These are phyloP conservation scores for Pogona vitticeps DNA, from an alignment of 2,113 vertebrate genomes.

Conservation along the genomic window DNA sequence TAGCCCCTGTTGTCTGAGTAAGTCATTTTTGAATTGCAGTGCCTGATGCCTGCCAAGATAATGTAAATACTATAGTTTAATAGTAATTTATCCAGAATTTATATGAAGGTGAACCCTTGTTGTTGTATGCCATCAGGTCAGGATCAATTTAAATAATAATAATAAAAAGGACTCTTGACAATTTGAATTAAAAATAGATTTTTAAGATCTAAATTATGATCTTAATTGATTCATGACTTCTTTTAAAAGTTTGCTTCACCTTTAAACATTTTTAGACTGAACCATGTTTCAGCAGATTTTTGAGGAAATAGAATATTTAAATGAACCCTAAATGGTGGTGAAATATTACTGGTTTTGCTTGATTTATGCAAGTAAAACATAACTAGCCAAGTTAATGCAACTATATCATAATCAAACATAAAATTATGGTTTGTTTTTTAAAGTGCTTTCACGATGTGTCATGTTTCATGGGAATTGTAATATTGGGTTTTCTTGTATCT, in stretches of 20 bases:
- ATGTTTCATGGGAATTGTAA: not conserved
- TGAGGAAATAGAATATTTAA: not conserved
- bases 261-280: not conserved
- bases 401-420: not conserved
- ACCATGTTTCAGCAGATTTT: not conserved
- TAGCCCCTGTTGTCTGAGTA: not conserved
- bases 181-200: too few relatives aligned
- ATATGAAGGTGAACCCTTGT: too few relatives aligned
- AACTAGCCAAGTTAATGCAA: too few relatives aligned
- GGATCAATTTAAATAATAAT: too few relatives aligned
- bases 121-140: too few relatives aligned
- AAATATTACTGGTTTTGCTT: not conserved
- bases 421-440: not conserved
- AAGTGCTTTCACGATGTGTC: not conserved
- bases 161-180: too few relatives aligned
- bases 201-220: too few relatives aligned
- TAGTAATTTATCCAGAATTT: not conserved
- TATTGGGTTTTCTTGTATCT: conserved; percentile 4
- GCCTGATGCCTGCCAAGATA: not conserved
- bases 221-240: not conserved
- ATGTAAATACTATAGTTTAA: not conserved
- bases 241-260: not conserved
- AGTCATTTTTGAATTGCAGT: not conserved
- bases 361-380: not conserved
- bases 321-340: not conserved